Evolutionary conservation across 2,888 invertebrate species (phyloP), one percentile per base, ranked within the genome.

Genomic region (Chaetogeoica ovagalla): DNA sequence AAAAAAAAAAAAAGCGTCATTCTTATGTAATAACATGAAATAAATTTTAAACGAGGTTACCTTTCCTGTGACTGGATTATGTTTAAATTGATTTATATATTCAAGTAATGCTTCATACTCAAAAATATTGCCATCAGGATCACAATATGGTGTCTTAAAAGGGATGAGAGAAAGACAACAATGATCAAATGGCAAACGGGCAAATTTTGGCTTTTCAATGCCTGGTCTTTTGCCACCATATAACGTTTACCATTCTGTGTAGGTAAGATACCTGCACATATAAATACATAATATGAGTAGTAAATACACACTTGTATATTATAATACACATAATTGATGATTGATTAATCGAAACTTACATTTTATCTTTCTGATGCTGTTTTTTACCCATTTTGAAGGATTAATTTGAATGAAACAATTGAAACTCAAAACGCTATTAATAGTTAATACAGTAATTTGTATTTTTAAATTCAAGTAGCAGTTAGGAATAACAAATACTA

Each of bases 291-390:
- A n/a, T n/a, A n/a, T 75, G 81, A 59, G 62, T 43, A 68, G 60
- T 57, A 63, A 65, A 65, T 69, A 55, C 77, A 77, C 30, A 48
- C 48, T 43, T 43, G 48, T 11, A 48, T 43, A 48, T 8, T 23
- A 8, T 5, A 19, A 81, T 52, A 9, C 13, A 37, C 7, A 37
- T 55, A 37, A 39, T 70, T 6, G 7, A 43, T 30, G 19, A 17
- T n/a, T 0, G 52, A 8, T 63, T 15, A 43, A 60, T 13, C 0
- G n/a, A 69, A 52, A 86, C 88, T 87, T 88, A 93, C 95, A 96
- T 93, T 91, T 96, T 96, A 88, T 96, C 96, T 85, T 96, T 96
- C 86, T 96, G 96, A 88, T 96, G 96, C 85, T 96, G 96, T 84
- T 94, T 89, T 89, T 96, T 96, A 83, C 96, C 96, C 96, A 96